Evolutionary conservation across 2,113 vertebrate genomes (phyloP).

Genomic region (Antechinus flavipes): DNA sequence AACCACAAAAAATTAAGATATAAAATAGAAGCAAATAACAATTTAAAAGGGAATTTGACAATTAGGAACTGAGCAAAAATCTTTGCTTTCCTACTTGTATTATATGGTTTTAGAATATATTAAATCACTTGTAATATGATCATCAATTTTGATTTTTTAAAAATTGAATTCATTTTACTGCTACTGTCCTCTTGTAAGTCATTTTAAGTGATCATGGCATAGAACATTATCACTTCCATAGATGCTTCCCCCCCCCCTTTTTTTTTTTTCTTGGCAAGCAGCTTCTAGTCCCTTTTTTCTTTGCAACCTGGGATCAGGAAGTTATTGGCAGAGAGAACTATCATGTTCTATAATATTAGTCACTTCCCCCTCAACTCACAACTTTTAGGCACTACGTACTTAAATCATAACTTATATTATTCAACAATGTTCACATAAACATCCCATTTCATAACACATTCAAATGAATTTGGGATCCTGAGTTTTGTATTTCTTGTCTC

Average conservation of each 20-base stretch:
- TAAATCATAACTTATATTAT: neutral
- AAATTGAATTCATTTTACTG: constrained; percentile 44
- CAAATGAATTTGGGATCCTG: neutral
- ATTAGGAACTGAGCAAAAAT: constrained; percentile 56
- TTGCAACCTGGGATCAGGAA: constrained; percentile 21
- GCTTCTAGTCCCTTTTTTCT: constrained; percentile 43
- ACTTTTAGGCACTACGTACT: constrained; percentile 8
- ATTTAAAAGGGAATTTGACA: neutral
- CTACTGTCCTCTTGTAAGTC: neutral
- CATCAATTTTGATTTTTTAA: constrained; percentile 70
- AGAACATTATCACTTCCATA: neutral
- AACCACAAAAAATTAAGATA: constrained; percentile 49
- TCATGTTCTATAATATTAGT: neutral
- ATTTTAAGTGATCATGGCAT: constrained; percentile 36
- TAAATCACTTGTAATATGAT: constrained; percentile 46
- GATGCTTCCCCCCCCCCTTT: neutral
- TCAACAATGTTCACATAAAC: neutral
- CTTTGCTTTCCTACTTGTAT: constrained; percentile 55
- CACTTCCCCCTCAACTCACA: constrained; percentile 18
- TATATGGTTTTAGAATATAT: constrained; percentile 35
- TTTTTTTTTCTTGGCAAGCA: constrained; percentile 18
- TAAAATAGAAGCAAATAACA: constrained; percentile 54
- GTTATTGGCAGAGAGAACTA: neutral
- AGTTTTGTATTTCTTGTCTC: neutral
- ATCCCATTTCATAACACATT: constrained; percentile 4